A percentile compares a stretch with the other conserved stretches of the same genome.
phyloP scores from a whole-genome alignment of 2,113 vertebrate species.

The Thomomys bottae region DNA sequence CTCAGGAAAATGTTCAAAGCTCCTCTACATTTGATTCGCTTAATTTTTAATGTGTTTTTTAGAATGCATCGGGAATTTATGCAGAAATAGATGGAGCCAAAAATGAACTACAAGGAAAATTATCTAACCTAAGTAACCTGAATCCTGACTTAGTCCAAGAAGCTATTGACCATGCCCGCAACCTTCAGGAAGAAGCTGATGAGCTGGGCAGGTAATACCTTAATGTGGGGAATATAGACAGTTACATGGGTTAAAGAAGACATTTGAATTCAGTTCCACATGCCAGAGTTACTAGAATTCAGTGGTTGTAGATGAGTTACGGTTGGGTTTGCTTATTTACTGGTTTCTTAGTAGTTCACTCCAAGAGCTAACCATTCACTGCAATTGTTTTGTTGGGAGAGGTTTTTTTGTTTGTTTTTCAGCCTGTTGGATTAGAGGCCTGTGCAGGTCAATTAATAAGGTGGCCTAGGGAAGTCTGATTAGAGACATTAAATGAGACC shows the following conservation, averaged over 20 bases:
- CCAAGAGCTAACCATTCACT: neutral
- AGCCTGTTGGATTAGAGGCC: neutral
- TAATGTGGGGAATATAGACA: neutral
- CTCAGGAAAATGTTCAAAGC: neutral
- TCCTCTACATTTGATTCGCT: conserved; percentile 23
- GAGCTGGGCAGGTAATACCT: conserved; percentile 89
- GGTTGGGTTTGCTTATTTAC: neutral
- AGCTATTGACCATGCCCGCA: conserved; percentile 87
- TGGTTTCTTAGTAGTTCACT: conserved; percentile 5
- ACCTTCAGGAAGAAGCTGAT: conserved; percentile 89
- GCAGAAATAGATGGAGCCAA: conserved; percentile 95
- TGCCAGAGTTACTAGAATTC: neutral
- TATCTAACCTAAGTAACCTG: conserved; percentile 88
- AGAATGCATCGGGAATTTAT: conserved; percentile 93
- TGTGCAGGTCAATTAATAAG: neutral
- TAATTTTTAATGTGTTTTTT: conserved; percentile 61
- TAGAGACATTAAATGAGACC: neutral
- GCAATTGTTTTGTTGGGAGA: neutral
- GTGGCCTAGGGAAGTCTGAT: neutral
- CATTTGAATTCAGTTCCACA: neutral
- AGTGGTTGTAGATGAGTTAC: neutral
- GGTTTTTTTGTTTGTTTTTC: neutral
- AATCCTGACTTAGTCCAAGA: conserved; percentile 90
- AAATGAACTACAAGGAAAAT: conserved; percentile 87
- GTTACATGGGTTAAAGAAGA: neutral